phyloP scores from a whole-genome alignment of 1,140 invertebrate genomes.

The Conopomorpha cramerella region DNA sequence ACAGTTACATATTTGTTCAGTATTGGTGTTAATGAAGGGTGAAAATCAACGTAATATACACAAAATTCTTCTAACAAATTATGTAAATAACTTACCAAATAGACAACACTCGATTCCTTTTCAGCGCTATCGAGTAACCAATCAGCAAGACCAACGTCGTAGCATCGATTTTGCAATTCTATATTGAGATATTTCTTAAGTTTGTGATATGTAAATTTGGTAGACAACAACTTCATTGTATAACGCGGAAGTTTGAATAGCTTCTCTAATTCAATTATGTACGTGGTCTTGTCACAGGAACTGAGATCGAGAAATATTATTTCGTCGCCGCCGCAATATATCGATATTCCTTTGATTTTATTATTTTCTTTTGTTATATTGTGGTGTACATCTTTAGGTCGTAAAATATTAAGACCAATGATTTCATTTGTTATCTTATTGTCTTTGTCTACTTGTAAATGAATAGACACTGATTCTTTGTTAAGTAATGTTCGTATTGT shows the following conservation, averaged over 20 bases:
- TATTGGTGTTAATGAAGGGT: too few relatives aligned
- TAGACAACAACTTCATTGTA: conserved; percentile 21
- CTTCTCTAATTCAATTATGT: too few relatives aligned
- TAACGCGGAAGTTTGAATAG: too few relatives aligned
- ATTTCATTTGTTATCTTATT: too few relatives aligned
- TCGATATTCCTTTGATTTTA: conserved; percentile 20
- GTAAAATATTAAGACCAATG: conserved; percentile 31
- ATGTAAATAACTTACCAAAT: conserved; percentile 27
- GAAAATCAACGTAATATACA: too few relatives aligned
- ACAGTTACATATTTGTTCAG: too few relatives aligned
- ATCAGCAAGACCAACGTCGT: conserved; percentile 30
- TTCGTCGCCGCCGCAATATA: conserved; percentile 16
- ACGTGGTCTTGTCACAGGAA: too few relatives aligned
- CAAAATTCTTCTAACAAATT: neutral
- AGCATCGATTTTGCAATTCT: conserved; percentile 12
- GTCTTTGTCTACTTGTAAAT: too few relatives aligned
- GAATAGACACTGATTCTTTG: too few relatives aligned
- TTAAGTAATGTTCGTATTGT: too few relatives aligned
- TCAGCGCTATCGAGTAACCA: conserved; percentile 41
- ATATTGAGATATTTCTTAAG: conserved; percentile 19
- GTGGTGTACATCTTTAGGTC: conserved; percentile 4
- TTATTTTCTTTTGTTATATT: conserved; percentile 5
- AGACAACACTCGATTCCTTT: conserved; percentile 18
- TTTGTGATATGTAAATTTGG: conserved; percentile 15
- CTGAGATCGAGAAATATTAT: conserved; percentile 31